These are phyloP conservation scores for Andrena haemorrhoa DNA, from an alignment of 2,888 invertebrate species.

Conservation along the genomic window DNA sequence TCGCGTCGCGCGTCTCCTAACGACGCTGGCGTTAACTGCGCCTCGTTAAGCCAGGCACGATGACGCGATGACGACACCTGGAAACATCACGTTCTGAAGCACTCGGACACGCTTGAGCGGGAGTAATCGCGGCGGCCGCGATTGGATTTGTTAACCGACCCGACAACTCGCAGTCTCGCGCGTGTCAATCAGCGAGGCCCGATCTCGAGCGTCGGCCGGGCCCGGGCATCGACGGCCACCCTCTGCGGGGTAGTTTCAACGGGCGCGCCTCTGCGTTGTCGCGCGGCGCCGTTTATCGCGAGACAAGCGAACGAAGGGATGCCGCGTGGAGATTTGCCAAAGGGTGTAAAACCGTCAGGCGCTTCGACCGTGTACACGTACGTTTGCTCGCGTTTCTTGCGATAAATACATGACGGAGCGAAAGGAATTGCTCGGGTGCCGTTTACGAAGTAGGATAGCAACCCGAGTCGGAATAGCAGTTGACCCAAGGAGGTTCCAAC, in stretches of 20 bases:
- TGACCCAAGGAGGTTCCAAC: too few species aligned
- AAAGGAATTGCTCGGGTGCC: too few species aligned
- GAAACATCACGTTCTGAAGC: slow-evolving; percentile 64
- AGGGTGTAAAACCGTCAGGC: too few species aligned
- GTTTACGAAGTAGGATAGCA: too few species aligned
- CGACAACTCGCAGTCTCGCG: slow-evolving; percentile 43
- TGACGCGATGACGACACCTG: slow-evolving; percentile 62
- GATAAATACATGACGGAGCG: too few species aligned
- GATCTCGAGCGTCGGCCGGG: neutral
- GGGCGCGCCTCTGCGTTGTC: neutral
- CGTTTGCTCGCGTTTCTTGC: too few species aligned
- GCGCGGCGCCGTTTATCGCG: neutral
- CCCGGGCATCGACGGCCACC: slow-evolving; percentile 5
- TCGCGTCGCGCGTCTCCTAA: slow-evolving; percentile 58
- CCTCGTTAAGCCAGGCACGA: slow-evolving; percentile 66
- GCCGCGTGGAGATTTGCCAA: too few species aligned
- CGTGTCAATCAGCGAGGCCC: slow-evolving; percentile 33
- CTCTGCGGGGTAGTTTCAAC: neutral
- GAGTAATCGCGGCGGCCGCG: slow-evolving; percentile 59
- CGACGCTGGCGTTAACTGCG: slow-evolving; percentile 67
- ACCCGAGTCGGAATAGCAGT: too few species aligned
- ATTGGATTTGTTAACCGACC: slow-evolving; percentile 56
- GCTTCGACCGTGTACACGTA: too few species aligned
- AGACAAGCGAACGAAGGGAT: neutral
- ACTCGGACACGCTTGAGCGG: slow-evolving; percentile 56